These are phyloP conservation scores for Lucilia sericata DNA, from an alignment of 1,140 invertebrate species.

Conservation along the genomic window DNA sequence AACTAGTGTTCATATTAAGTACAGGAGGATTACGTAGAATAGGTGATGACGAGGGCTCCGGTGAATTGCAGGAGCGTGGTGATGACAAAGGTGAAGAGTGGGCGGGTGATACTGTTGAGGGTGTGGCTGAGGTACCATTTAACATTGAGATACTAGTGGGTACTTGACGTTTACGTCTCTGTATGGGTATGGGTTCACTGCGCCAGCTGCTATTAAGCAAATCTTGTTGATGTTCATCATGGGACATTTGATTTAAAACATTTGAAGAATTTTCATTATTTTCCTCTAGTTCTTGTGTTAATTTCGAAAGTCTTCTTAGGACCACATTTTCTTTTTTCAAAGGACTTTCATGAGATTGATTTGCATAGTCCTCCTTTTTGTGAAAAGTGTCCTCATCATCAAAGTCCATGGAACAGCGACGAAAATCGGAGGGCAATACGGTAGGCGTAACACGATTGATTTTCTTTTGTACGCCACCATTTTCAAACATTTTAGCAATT, in stretches of 20 bases:
- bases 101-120: conserved; percentile 57
- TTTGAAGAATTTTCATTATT: conserved; percentile 62
- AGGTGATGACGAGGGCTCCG: conserved; percentile 49
- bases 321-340: conserved; percentile 25
- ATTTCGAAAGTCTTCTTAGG: conserved; percentile 50
- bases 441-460: conserved; percentile 57
- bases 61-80: conserved; percentile 48
- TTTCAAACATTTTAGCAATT: conserved; percentile 64
- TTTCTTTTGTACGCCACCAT: conserved; percentile 52
- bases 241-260: conserved; percentile 57
- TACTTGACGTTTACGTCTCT: conserved; percentile 42
- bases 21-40: conserved; percentile 53
- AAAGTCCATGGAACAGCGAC: conserved; percentile 48
- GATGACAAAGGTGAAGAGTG: conserved; percentile 52
- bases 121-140: conserved; percentile 57
- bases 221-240: conserved; percentile 45
- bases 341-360: neutral
- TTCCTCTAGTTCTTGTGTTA: conserved; percentile 51
- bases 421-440: conserved; percentile 56
- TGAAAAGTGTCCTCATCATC: conserved; percentile 10
- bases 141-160: conserved; percentile 2
- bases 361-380: neutral
- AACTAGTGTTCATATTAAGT: conserved; percentile 61
- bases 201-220: conserved; percentile 28
- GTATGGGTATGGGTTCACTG: conserved; percentile 47